A percentile compares a stretch with the other conserved stretches of the same genome.
phyloP scores from a whole-genome alignment of 2,113 vertebrate species.

The Halcyon malimbica region DNA sequence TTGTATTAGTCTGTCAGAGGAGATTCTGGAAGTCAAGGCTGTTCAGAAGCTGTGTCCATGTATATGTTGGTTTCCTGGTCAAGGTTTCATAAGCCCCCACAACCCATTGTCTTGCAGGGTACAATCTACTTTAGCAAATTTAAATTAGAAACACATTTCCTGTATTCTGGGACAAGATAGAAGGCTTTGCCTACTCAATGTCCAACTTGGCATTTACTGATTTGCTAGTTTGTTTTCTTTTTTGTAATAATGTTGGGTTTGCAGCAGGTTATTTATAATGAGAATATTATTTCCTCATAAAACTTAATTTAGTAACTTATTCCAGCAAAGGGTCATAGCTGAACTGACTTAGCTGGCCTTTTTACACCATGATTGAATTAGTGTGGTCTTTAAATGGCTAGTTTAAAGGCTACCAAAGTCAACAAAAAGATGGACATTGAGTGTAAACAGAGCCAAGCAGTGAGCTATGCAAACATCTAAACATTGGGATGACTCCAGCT shows the following conservation, averaged over 20 bases:
- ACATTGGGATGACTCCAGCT: neutral
- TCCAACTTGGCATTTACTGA: neutral
- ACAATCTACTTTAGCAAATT: neutral
- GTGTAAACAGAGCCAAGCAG: neutral
- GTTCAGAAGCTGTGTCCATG: neutral
- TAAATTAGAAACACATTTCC: neutral
- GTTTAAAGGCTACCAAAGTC: neutral
- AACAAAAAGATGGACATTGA: neutral
- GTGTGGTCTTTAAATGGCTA: neutral
- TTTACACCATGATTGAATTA: neutral
- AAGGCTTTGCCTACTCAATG: neutral
- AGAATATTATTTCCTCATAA: neutral
- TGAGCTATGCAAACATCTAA: neutral
- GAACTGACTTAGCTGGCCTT: neutral
- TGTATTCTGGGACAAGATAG: neutral
- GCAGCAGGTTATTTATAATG: neutral
- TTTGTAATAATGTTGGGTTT: neutral
- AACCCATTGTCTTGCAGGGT: neutral
- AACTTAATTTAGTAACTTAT: neutral
- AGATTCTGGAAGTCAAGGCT: neutral
- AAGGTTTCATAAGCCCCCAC: neutral
- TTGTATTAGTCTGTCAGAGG: neutral
- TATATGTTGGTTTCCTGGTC: neutral
- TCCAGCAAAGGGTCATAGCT: neutral
- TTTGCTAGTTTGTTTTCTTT: neutral